Base-by-base conservation (phyloP, 2,888 invertebrate species). In the Ephialtes manifestator region DNA sequence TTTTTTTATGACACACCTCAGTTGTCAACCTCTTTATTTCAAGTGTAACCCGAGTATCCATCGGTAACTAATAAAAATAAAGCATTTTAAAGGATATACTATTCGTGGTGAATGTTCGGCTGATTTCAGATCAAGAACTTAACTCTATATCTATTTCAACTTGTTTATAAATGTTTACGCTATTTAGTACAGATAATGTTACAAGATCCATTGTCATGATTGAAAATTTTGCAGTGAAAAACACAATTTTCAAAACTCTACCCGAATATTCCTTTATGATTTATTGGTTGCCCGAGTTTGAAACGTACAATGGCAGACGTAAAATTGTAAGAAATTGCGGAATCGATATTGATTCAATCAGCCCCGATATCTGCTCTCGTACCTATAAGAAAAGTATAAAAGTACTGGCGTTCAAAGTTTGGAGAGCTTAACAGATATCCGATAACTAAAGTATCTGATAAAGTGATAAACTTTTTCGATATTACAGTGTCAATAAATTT, bases 401-500 rank as follows among this genome's bases (percentile, higher is more conserved):
- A 51, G 55, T 55, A 48, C 10, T 24, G 15, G 43, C 65, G 48
- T 72, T 51, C 35, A 28, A 43, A 76, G 20, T 67, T 60, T 31
- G 3, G 13, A 60, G 28, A 67, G 43, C 48, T 24, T 35, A 70
- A 53, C 46, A 48, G 15, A 78, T 58, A 65, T 77, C 46, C 65
- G 46, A 71, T 65, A 75, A 68, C 18, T 31, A 55, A 39, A 63
- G 60, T 35, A 35, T 63, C 53, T 31, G 20, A 7, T 18, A 35
- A 63, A 74, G 43, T 46, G 72, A 77, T 68, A 68, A 84, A 77
- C 77, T 84, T 81, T 72, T 75, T 70, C 68, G 51, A 67, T 78
- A 72, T 72, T 58, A 55, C 55, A 46, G 46, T 68, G 77, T 81
- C 76, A 58, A 51, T 65, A 46, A 53, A 77, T 15, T 60, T 55